These are phyloP conservation scores for Rhopalosiphum padi DNA, from an alignment of 1,140 invertebrate species.

Conservation along the genomic window DNA sequence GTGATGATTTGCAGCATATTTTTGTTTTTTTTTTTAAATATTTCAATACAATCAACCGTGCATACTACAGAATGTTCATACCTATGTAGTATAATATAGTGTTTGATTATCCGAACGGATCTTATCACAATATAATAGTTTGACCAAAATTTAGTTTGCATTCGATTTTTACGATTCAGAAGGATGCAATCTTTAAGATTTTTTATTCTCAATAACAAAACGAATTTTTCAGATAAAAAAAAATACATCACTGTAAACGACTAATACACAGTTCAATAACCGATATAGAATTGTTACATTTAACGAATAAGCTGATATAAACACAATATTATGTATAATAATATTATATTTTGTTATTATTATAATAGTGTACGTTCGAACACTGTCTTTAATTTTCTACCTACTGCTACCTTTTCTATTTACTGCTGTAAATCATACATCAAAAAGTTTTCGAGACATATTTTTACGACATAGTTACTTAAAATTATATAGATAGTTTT, in stretches of 20 bases:
- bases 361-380: not conserved
- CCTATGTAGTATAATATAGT: not conserved
- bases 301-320: not conserved
- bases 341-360: not conserved
- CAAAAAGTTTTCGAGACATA: not conserved
- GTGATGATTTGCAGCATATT: not conserved
- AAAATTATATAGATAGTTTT: not conserved
- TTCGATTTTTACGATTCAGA: not conserved
- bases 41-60: not conserved
- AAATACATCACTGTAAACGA: not conserved
- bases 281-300: not conserved
- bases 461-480: not conserved
- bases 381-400: not conserved
- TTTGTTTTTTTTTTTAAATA: not conserved
- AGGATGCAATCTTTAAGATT: not conserved
- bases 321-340: not conserved
- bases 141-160: not conserved
- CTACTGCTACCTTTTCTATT: too few species aligned
- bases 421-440: not conserved
- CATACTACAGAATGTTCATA: not conserved
- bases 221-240: not conserved
- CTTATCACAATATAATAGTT: not conserved
- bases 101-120: not conserved
- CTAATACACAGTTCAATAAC: not conserved
- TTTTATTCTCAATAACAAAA: not conserved